Evolutionary conservation across 2,888 invertebrate genomes (phyloP).

Genomic region (Hypolimnas misippus): DNA sequence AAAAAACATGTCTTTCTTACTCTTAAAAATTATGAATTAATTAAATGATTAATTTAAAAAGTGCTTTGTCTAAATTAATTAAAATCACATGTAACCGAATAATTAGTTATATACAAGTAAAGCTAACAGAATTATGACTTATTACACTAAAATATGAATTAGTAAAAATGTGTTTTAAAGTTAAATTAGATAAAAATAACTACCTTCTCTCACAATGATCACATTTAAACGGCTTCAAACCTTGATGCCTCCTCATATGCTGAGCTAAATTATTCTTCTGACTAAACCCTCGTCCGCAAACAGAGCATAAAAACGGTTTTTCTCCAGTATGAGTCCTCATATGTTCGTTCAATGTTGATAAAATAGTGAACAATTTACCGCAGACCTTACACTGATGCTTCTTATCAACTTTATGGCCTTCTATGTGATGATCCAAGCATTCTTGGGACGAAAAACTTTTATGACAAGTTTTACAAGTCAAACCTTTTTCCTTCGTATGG

Average conservation of each 20-base stretch:
- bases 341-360: conserved; percentile 84
- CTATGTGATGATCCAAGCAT: conserved; percentile 71
- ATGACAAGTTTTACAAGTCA: conserved; percentile 74
- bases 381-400: conserved; percentile 80
- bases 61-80: too few species aligned
- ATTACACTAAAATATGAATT: too few species aligned
- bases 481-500: conserved; percentile 73
- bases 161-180: neutral
- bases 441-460: conserved; percentile 69
- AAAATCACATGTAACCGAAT: too few species aligned
- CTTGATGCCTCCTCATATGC: conserved; percentile 83
- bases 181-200: conserved; percentile 19
- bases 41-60: too few species aligned
- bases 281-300: conserved; percentile 84
- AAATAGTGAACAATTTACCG: conserved; percentile 74
- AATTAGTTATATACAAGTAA: too few species aligned
- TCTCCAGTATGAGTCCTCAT: conserved; percentile 84
- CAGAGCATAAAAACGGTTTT: conserved; percentile 82
- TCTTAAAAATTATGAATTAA: neutral
- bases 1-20: neutral
- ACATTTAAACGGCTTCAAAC: conserved; percentile 73
- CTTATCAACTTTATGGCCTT: conserved; percentile 71
- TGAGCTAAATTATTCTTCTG: conserved; percentile 85
- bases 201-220: conserved; percentile 74
- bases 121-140: too few species aligned